phyloP scores from a whole-genome alignment of 2,797 vertebrate species.

The Tauraco hartlaubi region DNA sequence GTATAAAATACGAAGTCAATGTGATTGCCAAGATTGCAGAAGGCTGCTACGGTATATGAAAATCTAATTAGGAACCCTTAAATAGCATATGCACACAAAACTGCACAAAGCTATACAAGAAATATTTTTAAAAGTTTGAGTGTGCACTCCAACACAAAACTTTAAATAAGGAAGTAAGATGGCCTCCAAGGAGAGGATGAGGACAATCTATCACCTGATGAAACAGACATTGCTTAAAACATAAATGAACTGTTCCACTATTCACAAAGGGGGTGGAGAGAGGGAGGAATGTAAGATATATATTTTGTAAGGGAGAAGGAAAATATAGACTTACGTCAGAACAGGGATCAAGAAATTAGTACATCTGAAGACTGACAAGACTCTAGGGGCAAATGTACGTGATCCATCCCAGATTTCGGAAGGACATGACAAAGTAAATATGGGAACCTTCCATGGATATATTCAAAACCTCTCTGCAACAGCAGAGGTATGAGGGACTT shows the following conservation, averaged over 20 bases:
- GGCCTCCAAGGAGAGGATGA: background rate
- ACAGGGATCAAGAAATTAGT: conserved; percentile 44
- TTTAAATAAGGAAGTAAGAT: background rate
- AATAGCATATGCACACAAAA: background rate
- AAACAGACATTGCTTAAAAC: background rate
- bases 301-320: conserved; percentile 51
- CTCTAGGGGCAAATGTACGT: background rate
- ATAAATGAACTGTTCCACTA: conserved; percentile 20
- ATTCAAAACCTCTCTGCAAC: conserved; percentile 26
- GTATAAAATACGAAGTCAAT: background rate
- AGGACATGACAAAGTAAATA: conserved; percentile 49
- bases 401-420: conserved; percentile 32
- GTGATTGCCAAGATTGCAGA: background rate
- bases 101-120: background rate
- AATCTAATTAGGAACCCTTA: background rate
- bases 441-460: background rate
- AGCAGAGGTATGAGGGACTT: background rate
- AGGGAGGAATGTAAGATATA: conserved; percentile 24
- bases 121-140: background rate
- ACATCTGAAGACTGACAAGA: conserved; percentile 43
- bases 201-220: conserved; percentile 37
- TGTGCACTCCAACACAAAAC: background rate
- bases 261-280: conserved; percentile 21
- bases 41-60: background rate
- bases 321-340: conserved; percentile 47